A percentile compares a stretch with the other conserved stretches of the same genome.
phyloP scores from a whole-genome alignment of 2,888 invertebrate species.

The Torymus aiolomorphi region DNA sequence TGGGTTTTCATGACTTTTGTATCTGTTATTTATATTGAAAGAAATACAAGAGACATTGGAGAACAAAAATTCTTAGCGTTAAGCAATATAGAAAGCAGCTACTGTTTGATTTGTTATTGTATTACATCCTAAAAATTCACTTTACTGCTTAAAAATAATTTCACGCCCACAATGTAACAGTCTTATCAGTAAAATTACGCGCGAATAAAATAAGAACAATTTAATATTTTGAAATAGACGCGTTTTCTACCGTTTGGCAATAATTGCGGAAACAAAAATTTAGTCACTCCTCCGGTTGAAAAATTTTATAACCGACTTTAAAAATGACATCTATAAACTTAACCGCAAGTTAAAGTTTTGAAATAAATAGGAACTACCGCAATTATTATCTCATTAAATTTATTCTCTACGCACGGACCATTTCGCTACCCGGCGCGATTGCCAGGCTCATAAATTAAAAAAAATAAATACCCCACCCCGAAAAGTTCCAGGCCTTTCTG shows the following conservation, averaged over 20 bases:
- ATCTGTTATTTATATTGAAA: not conserved
- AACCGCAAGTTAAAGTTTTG: not conserved
- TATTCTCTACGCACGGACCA: not conserved
- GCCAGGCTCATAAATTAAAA: constrained; percentile 34
- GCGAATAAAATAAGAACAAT: constrained; percentile 21
- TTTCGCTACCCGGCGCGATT: constrained; percentile 8
- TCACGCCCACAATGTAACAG: not conserved
- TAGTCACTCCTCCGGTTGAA: too few species aligned
- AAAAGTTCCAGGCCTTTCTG: not conserved
- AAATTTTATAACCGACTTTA: too few species aligned
- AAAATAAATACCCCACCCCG: constrained; percentile 4
- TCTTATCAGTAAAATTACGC: not conserved
- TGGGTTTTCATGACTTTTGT: constrained; percentile 4
- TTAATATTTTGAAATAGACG: too few species aligned
- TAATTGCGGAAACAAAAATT: too few species aligned
- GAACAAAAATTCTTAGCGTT: not conserved
- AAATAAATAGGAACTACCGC: constrained; percentile 16
- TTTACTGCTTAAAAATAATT: constrained; percentile 4
- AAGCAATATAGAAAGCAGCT: constrained; percentile 4
- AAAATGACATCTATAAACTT: too few species aligned
- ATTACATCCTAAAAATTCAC: not conserved
- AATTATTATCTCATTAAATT: constrained; percentile 24
- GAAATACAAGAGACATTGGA: not conserved
- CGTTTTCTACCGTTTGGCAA: too few species aligned
- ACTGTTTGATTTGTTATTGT: constrained; percentile 18